Evolutionary conservation across 2,888 invertebrate species (phyloP), one percentile per base, ranked within the genome.

Genomic region (Pollenia amentaria): DNA sequence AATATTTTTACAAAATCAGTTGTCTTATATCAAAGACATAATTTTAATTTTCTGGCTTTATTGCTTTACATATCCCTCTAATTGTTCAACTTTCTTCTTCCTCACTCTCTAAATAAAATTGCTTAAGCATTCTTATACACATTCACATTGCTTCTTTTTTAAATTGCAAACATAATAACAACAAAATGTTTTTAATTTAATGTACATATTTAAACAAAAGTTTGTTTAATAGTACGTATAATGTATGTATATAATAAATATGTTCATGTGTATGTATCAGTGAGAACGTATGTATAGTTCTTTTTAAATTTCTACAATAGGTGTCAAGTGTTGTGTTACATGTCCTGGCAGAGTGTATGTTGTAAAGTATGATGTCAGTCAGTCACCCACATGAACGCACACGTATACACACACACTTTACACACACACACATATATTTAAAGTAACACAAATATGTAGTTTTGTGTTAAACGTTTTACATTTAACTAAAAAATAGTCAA

Each of bases 301-400:
- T 48, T 46, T 55, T 11, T 67, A n/a, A n/a, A n/a, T n/a, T 85
- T 75, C 48, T 38, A 78, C 78, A 85, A 82, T 85, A 78, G 73
- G 78, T 85, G 85, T 85, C 82, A 85, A 85, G 78, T 78, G 67
- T 53, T 80, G 65, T 78, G 57, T 38, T 70, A 72, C 57, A 78
- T 65, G 44, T 77, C 83, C 77, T 78, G 77, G 10, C 48, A 65
- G 21, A 77, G 62, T 62, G 18, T 65, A 64, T 80, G 53, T 55
- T 64, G 18, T n/a, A 72, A 62, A 60, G 11, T 82, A 75, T 69
- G 60, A 82, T 69, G 82, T 76, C 82, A 82, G 75, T 64, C 48
- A 48, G 55, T 65, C 65, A 72, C 72, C 62, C 48, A 76, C 62
- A 38, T n/a, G 18, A 29, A 29, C 29, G 29, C 29, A 29, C 29